Percentiles rank a stretch among this genome's conserved stretches.
Conservation (phyloP, 2,888 invertebrate species). For the Steinernema scapterisci region DNA sequence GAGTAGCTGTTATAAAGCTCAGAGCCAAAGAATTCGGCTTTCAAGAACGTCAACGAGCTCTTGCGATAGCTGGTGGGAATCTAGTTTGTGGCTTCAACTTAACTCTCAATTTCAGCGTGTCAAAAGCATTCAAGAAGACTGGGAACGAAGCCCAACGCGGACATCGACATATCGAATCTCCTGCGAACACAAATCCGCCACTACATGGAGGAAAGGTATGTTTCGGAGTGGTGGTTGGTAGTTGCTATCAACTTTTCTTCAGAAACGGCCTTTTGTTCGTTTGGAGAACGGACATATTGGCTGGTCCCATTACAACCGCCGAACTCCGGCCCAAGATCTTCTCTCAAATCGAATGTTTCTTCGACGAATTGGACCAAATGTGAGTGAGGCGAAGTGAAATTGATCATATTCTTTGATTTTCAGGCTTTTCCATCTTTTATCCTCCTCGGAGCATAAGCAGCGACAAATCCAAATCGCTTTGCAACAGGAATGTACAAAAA, state of each 20-base stretch:
- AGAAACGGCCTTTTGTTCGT: neutral
- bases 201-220: conserved; percentile 35
- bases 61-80: neutral
- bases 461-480: conserved; percentile 41
- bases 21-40: neutral
- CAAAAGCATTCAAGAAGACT: neutral
- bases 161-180: conserved; percentile 44
- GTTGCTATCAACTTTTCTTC: neutral
- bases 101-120: neutral
- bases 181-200: conserved; percentile 42
- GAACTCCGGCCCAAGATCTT: neutral
- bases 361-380: conserved; percentile 20
- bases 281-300: neutral
- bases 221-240: conserved; percentile 29
- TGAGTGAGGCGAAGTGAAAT: neutral
- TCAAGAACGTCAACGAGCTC: neutral
- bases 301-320: neutral
- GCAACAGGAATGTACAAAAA: conserved; percentile 46
- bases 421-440: neutral
- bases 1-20: neutral
- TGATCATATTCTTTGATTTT: no score
- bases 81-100: neutral
- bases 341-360: neutral
- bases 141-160: conserved; percentile 35
- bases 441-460: neutral